Evolutionary conservation across 35 echinoderm and acorn worm genomes (phyloP).

Genomic region (Heliocidaris erythrogramma): DNA sequence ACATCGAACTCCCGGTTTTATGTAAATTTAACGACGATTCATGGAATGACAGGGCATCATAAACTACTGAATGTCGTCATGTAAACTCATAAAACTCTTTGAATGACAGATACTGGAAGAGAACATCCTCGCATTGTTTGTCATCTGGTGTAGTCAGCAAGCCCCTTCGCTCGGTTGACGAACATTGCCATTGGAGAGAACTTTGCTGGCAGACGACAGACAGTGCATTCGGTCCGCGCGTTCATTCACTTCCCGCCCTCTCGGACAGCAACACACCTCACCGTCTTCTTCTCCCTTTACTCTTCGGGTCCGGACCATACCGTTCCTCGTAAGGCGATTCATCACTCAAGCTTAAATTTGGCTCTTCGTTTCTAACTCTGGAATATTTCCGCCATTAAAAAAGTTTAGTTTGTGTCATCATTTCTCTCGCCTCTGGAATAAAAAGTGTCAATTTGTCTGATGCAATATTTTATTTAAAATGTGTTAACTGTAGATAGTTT

Average conservation of each 20-base stretch:
- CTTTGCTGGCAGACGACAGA: too few relatives aligned
- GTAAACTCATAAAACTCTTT: not conserved
- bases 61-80: not conserved
- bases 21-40: not conserved
- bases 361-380: not conserved
- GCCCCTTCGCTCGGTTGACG: not conserved
- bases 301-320: not conserved
- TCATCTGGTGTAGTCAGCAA: not conserved
- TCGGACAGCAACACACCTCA: not conserved
- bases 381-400: not conserved
- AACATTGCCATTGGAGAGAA: not conserved
- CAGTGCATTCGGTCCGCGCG: not conserved
- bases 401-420: too few relatives aligned
- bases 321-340: not conserved
- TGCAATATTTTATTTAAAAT: not conserved
- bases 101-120: not conserved
- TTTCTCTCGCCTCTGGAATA: not conserved
- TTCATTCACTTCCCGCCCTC: not conserved
- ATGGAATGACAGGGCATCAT: not conserved
- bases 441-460: not conserved
- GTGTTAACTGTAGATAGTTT: not conserved
- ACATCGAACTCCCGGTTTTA: not conserved
- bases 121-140: not conserved
- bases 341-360: not conserved
- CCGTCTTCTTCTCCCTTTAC: not conserved